phyloP scores from a whole-genome alignment of 2,888 invertebrate genomes.

The Conistra vaccinii region DNA sequence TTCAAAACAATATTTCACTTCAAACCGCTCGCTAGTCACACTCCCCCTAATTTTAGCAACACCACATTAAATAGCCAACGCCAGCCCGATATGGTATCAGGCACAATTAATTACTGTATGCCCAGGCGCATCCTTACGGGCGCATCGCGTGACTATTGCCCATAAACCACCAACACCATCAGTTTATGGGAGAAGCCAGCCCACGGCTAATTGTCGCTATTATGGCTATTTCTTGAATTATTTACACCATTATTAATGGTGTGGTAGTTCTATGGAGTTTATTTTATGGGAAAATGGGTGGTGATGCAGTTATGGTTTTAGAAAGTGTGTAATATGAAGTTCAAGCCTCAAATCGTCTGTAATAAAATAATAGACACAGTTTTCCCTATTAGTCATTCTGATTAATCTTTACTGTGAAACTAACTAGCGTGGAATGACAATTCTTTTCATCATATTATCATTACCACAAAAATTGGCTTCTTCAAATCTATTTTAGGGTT shows the following conservation, averaged over 20 bases:
- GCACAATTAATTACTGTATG: conserved; percentile 74
- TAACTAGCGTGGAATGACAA: background rate
- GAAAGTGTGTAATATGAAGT: background rate
- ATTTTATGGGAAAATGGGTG: conserved; percentile 46
- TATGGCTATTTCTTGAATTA: conserved; percentile 73
- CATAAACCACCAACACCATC: conserved; percentile 73
- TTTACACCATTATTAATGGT: conserved; percentile 72
- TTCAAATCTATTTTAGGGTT: no score
- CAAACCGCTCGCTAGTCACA: conserved; percentile 13
- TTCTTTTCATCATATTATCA: no score
- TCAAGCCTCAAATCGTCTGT: background rate
- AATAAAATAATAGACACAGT: background rate
- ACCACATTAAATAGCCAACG: conserved; percentile 39
- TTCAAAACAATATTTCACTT: conserved; percentile 19
- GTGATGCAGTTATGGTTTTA: background rate
- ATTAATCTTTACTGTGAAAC: background rate
- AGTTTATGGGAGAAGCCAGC: conserved; percentile 68
- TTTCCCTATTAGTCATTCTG: background rate
- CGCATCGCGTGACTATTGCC: conserved; percentile 73
- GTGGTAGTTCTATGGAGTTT: conserved; percentile 52
- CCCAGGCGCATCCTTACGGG: conserved; percentile 74
- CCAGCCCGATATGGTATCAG: conserved; percentile 56
- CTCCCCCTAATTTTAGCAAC: conserved; percentile 59
- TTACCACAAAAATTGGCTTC: no score
- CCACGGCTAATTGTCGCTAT: conserved; percentile 77